These are phyloP conservation scores for Aphelenchoides avenae DNA, from an alignment of 1,140 invertebrate species.

Conservation along the genomic window DNA sequence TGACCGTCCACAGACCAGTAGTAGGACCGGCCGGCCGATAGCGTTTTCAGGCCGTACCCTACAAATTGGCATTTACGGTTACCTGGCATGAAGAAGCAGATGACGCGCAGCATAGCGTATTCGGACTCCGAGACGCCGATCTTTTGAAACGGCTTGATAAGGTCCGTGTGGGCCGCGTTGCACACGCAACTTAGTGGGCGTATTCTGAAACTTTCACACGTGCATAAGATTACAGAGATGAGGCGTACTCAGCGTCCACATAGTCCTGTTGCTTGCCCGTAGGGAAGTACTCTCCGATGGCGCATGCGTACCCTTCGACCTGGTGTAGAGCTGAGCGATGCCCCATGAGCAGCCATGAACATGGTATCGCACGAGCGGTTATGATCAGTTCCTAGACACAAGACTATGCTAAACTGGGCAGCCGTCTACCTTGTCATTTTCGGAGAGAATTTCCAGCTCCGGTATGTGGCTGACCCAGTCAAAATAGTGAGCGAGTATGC, in stretches of 20 bases:
- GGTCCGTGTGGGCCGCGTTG: constrained; percentile 24
- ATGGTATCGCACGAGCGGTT: constrained; percentile 27
- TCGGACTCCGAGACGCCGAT: constrained; percentile 25
- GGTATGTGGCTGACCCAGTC: constrained; percentile 31
- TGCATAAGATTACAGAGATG: constrained; percentile 3
- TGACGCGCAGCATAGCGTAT: constrained; percentile 32
- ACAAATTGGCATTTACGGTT: constrained; percentile 7
- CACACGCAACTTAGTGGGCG: constrained; percentile 2
- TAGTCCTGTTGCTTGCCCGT: not conserved
- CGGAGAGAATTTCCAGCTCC: constrained; percentile 18
- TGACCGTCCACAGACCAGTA: too few relatives aligned
- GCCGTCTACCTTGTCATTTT: constrained; percentile 19
- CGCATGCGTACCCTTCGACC: constrained; percentile 10
- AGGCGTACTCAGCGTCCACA: constrained; percentile 6
- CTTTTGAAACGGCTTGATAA: constrained; percentile 28
- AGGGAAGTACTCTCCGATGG: constrained; percentile 11
- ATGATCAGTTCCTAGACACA: constrained; percentile 22
- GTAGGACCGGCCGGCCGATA: too few relatives aligned
- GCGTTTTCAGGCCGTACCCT: too few relatives aligned
- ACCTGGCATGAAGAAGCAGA: constrained; percentile 38
- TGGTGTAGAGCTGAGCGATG: constrained; percentile 22
- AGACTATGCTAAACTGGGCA: constrained; percentile 8
- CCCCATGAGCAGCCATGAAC: constrained; percentile 19
- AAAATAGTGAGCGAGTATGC: constrained; percentile 26
- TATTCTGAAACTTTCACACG: constrained; percentile 19